These are phyloP conservation scores for Athrips mouffetella DNA, from an alignment of 2,888 invertebrate species.

Conservation along the genomic window DNA sequence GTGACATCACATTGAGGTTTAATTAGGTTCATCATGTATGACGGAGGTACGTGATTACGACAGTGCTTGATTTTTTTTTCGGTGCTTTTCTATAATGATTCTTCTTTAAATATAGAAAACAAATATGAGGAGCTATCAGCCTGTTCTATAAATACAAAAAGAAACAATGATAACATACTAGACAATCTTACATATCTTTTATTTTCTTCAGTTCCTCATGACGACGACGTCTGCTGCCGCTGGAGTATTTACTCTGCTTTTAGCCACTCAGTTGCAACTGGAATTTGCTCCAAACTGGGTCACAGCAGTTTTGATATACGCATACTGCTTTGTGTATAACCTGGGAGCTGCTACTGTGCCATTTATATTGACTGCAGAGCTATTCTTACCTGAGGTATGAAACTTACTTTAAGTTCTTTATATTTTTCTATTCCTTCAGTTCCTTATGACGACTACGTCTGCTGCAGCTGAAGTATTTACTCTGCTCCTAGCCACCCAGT, in stretches of 20 bases:
- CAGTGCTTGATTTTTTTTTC: too few species aligned
- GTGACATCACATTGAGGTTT: too few species aligned
- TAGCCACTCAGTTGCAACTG: conserved; percentile 48
- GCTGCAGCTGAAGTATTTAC: conserved; percentile 49
- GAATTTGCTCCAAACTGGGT: conserved; percentile 55
- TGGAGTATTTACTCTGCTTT: conserved; percentile 42
- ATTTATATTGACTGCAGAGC: conserved; percentile 63
- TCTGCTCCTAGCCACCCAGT: conserved; percentile 45
- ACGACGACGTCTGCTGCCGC: conserved; percentile 41
- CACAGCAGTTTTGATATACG: conserved; percentile 50
- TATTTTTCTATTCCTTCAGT: too few species aligned
- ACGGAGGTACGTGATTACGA: too few species aligned
- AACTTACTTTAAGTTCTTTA: too few species aligned
- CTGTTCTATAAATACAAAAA: too few species aligned
- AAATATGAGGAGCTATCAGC: too few species aligned
- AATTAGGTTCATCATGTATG: too few species aligned
- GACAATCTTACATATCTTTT: background rate
- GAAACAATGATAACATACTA: too few species aligned
- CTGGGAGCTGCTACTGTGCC: conserved; percentile 66
- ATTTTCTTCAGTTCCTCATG: conserved; percentile 42
- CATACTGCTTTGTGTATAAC: conserved; percentile 59
- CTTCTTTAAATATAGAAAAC: too few species aligned
- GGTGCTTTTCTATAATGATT: too few species aligned
- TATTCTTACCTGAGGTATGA: conserved; percentile 67
- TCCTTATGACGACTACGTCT: too few species aligned